Evolutionary conservation across 2,888 invertebrate genomes (phyloP), one percentile per base, ranked within the genome.

Genomic region (Heliothis peltigera): DNA sequence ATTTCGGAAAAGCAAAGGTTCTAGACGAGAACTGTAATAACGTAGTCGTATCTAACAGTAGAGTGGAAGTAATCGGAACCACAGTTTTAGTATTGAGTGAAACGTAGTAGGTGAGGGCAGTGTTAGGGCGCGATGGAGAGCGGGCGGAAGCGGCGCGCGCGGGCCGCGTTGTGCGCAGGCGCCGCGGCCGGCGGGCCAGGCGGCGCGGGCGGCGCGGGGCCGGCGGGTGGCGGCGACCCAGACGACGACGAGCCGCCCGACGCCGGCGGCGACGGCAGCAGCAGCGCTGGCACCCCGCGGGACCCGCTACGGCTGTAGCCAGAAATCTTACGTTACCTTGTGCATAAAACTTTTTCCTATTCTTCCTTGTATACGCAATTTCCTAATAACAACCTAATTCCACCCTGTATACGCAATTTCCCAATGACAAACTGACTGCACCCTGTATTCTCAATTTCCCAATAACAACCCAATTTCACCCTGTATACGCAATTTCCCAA

Each of bases 271-370:
- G 91, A 89, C 21, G 87, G 78, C 87, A 89, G 85, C 80, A 95
- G 85, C 72, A 93, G 86, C 28, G 93, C 93, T 25, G 95, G 92
- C 80, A 95, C 93, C 56, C 95, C 95, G 76, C 95, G 94, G 3
- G 91, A 89, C 2, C 87, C 84, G 75, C 90, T 89, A 77, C 91
- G 88, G 66, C 76, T 75, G 55, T 0, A 6, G 0, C 8, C 0
- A 4, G 0, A 56, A 12, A 39, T 17, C 18, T 18, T 4, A n/a
- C 19, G 44, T 44, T 44, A 44, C 8, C 44, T 43, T 17, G 17
- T 2, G n/a, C 25, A 25, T 6, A 4, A 25, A n/a, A n/a, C n/a
- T n/a, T 25, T 25, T 25, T 3, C 7, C 32, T 6, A 10, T 32
- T 32, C 5, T 10, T 25, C 3, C 3, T 6, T 25, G 25, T 25